Percentiles rank a stretch among this genome's conserved stretches.
Conservation (phyloP, 2,113 vertebrate genomes). For the Morone chrysops region DNA sequence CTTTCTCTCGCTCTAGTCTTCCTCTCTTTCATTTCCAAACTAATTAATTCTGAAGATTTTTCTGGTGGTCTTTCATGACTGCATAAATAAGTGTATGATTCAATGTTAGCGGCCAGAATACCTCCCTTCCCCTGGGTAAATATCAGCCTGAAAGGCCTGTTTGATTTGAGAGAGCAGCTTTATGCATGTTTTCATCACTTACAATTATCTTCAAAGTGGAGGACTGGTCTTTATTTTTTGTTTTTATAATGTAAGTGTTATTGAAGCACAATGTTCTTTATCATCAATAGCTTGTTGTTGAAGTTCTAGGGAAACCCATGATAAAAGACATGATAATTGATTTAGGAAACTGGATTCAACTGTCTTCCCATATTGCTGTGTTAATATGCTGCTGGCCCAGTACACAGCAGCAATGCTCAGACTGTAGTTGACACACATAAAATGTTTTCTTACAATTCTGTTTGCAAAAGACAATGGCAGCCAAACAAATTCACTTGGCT, state of each 20-base stretch:
- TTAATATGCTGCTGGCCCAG: not conserved
- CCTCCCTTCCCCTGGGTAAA: slow-evolving; percentile 42
- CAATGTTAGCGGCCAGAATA: slow-evolving; percentile 32
- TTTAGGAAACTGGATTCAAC: not conserved
- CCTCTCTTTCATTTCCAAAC: slow-evolving; percentile 55
- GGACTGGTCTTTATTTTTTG: not conserved
- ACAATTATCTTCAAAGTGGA: slow-evolving; percentile 28
- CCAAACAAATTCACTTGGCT: not conserved
- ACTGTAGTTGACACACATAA: not conserved
- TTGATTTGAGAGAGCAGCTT: slow-evolving; percentile 40
- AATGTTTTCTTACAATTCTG: not conserved
- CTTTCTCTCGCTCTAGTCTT: slow-evolving; percentile 31
- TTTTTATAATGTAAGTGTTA: not conserved
- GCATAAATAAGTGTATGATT: slow-evolving; percentile 58
- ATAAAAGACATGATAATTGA: not conserved
- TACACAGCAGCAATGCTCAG: not conserved
- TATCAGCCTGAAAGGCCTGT: slow-evolving; percentile 42
- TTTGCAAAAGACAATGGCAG: not conserved
- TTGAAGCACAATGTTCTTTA: not conserved
- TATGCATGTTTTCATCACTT: slow-evolving; percentile 31
- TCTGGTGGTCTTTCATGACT: slow-evolving; percentile 51
- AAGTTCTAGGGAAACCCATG: not conserved
- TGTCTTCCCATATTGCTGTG: not conserved
- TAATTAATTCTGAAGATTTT: slow-evolving; percentile 62
- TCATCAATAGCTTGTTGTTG: not conserved